Conservation (phyloP, 2,888 invertebrate species). For the Timema cristinae region DNA sequence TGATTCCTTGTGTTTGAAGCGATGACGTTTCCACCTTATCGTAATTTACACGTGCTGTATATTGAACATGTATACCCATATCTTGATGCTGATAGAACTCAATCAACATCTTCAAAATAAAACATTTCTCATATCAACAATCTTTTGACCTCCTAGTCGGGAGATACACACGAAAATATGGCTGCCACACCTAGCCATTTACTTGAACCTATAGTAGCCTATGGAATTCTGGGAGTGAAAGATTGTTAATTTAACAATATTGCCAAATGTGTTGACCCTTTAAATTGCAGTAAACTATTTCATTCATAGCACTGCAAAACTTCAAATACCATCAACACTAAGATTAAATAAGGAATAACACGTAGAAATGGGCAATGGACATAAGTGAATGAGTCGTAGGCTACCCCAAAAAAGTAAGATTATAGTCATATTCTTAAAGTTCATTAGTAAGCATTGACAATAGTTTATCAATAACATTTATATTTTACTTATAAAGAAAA, state of each 20-base stretch:
- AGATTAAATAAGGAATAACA: no score
- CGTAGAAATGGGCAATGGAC: no score
- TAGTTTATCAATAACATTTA: no score
- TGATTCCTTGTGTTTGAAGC: no score
- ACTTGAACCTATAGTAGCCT: constrained; percentile 14
- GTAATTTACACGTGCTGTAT: no score
- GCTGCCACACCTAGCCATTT: constrained; percentile 40
- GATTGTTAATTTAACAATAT: constrained; percentile 27
- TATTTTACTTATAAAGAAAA: no score
- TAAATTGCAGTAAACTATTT: background rate
- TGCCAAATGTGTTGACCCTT: constrained; percentile 24
- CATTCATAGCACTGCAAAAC: background rate
- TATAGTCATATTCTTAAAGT: no score
- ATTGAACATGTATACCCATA: background rate
- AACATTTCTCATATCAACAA: constrained; percentile 25
- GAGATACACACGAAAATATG: constrained; percentile 38
- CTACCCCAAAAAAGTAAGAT: no score
- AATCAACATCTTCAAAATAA: constrained; percentile 25
- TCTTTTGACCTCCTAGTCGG: constrained; percentile 35
- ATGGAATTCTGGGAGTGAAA: constrained; percentile 37
- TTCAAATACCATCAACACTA: no score
- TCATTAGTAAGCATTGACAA: no score
- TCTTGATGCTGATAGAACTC: constrained; percentile 12
- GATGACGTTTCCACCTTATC: no score
- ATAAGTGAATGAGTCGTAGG: no score